Percentiles rank a stretch among this genome's conserved stretches.
phyloP scores from a whole-genome alignment of 1,140 invertebrate species.

The Geopemphigus sp. region DNA sequence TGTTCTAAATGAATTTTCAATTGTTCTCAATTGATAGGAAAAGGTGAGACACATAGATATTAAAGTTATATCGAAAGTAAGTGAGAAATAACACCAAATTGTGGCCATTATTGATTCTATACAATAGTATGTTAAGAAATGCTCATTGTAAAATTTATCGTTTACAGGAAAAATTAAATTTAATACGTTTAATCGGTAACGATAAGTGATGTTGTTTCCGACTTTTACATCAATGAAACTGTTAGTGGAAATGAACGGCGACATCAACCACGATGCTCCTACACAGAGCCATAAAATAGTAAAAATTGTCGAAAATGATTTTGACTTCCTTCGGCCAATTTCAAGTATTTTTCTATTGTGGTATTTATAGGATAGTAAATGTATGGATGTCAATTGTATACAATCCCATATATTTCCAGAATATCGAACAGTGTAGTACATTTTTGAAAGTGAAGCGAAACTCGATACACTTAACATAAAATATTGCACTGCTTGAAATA shows the following conservation, averaged over 20 bases:
- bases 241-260: not conserved
- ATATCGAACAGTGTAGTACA: not conserved
- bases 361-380: not conserved
- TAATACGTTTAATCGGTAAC: not conserved
- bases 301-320: not conserved
- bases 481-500: too few relatives aligned
- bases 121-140: not conserved
- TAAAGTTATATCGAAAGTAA: not conserved
- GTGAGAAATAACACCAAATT: not conserved
- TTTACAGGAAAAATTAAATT: not conserved
- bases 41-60: not conserved
- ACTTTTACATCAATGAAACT: not conserved
- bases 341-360: not conserved
- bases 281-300: not conserved
- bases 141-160: slow-evolving; percentile 2
- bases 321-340: not conserved
- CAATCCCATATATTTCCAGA: not conserved
- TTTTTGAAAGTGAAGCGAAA: not conserved
- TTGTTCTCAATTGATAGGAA: not conserved
- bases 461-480: too few relatives aligned
- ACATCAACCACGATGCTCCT: not conserved
- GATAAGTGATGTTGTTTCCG: not conserved
- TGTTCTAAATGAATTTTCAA: not conserved
- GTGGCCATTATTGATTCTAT: not conserved
- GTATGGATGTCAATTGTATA: not conserved